phyloP scores from a whole-genome alignment of 1,140 invertebrate species.

The Araneus ventricosus region DNA sequence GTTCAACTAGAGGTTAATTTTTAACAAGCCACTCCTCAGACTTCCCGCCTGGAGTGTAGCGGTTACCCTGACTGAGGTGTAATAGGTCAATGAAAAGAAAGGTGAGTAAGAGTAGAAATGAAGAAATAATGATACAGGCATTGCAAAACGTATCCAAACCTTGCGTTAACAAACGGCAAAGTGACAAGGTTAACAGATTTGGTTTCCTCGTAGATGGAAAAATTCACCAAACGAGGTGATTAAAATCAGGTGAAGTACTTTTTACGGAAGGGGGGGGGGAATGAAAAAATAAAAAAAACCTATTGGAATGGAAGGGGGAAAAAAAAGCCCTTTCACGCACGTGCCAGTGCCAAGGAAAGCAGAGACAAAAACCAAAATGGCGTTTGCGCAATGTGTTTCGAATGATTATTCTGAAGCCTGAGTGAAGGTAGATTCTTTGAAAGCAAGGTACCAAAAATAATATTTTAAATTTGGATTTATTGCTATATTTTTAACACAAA shows the following conservation, averaged over 20 bases:
- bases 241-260: background rate
- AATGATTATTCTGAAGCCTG: no score
- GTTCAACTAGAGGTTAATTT: background rate
- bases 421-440: no score
- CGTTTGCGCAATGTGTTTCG: no score
- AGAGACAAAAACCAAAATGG: no score
- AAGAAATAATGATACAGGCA: conserved; percentile 4
- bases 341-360: no score
- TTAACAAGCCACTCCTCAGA: background rate
- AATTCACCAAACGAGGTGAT: background rate
- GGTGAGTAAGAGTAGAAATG: background rate
- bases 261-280: background rate
- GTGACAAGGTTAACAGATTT: background rate
- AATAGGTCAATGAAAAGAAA: conserved; percentile 18
- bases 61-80: background rate
- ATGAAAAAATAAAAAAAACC: no score
- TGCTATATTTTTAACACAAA: no score
- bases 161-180: background rate
- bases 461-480: no score
- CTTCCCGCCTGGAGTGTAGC: background rate
- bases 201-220: background rate
- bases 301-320: no score
- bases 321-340: no score
- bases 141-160: background rate
- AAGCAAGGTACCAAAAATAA: no score